Evolutionary conservation across 2,113 vertebrate species (phyloP), one percentile per base, ranked within the genome.

Genomic region (human (Homo sapiens)): DNA sequence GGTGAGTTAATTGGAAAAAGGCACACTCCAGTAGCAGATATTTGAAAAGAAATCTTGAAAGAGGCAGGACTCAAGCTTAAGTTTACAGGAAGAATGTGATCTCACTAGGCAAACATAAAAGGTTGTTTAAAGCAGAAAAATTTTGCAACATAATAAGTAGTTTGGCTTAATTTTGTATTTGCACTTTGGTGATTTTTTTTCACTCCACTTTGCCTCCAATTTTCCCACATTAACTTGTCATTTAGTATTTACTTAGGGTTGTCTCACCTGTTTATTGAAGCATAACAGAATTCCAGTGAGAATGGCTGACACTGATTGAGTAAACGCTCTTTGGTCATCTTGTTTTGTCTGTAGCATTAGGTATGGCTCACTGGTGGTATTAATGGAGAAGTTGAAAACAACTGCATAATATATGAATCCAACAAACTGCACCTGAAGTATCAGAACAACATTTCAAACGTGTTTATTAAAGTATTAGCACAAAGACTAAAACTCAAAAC

Each of bases 331-430:
- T 89, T 32, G 22, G 32, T 96, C 89, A 55, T 96, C 59, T 81
- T 93, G 82, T 87, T 94, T 97, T 93, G 78, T 91, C 91, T 94
- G 57, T 82, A 35, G 72, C 76, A 94, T 97, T 97, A 96, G 76
- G 84, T 75, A 97, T 95, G 95, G 84, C 57, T 98, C 97, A 96
- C 90, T 96, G 89, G 45, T 93, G 81, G 35, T 55, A 72, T 91
- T 94, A 96, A 97, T 91, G 80, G 89, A 93, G 66, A 89, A 82
- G 38, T 38, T 92, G 75, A 97, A 96, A 97, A 96, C 83, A 97
- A 93, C 32, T 68, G 55, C 68, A 72, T 72, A 18, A 72, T 72
- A 20, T 22, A 38, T 72, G n/a, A 72, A 96, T 35, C 45, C 78
- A 92, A 61, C 6, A 86, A 92, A 81, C 38, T 90, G 20, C 40